Evolutionary conservation across 2,888 invertebrate species (phyloP), one percentile per base, ranked within the genome.

Genomic region (Drosophila antonietae): DNA sequence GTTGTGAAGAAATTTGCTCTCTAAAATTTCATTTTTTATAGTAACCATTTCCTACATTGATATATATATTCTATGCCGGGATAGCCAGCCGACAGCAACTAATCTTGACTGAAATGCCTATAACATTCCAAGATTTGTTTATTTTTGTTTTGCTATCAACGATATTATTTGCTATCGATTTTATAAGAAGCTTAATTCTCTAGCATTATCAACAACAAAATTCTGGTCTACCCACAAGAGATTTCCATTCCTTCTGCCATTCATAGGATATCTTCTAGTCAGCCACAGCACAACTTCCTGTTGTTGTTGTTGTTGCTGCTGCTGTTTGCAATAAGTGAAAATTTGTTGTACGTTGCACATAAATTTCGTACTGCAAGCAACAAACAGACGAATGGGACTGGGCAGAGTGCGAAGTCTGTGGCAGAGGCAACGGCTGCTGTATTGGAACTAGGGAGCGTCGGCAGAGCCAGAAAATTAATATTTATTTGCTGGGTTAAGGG

Each of bases 331-430:
- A 87, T 89, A 84, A 89, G 88, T 89, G 85, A 84, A 88, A 88
- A 89, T 86, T 86, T 89, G 89, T 88, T 89, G 89, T 78, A 83
- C 85, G 88, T 75, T 88, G 83, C 88, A 88, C 88, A 86, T 86
- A 89, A 86, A 86, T 86, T 88, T 89, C 64, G 68, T 68, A 66
- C 68, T 67, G 75, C 73, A 60, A 62, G 65, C 59, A 37, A 53
- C 56, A 60, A 66, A 67, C 70, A 55, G 64, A 71, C 57, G 59
- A 62, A 70, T 53, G 61, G 20, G 12, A 33, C 20, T 20, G 23
- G 43, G 20, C 23, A n/a, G 44, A 9, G 51, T 14, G 23, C 14
- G n/a, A 41, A 20, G 20, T 28, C 18, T 46, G 56, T 44, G 56
- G 41, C 31, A 60, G 62, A 47, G 56, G 41, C 37, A 60, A 59